Percentiles rank a stretch among this genome's conserved stretches.
phyloP scores from a whole-genome alignment of 2,797 vertebrate species.

The Pantherophis vulpinus region DNA sequence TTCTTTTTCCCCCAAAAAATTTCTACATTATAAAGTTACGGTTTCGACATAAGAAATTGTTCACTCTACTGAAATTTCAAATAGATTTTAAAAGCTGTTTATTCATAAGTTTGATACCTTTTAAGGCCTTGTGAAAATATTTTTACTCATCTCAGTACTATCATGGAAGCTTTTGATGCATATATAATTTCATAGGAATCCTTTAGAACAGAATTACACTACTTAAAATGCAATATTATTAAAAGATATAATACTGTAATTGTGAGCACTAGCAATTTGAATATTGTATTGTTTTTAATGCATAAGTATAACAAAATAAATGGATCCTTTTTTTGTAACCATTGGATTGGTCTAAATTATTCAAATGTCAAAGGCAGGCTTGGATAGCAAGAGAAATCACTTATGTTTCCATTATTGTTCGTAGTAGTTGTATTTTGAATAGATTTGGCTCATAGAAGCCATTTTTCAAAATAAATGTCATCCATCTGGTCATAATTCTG shows the following conservation, averaged over 20 bases:
- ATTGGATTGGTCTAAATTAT: background rate
- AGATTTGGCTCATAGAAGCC: background rate
- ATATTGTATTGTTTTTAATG: background rate
- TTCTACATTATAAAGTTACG: background rate
- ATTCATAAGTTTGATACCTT: too few species aligned
- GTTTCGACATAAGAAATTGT: background rate
- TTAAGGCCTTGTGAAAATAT: too few species aligned
- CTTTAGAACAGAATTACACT: background rate
- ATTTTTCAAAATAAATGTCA: constrained; percentile 14
- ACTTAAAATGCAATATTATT: background rate
- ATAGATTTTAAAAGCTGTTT: background rate
- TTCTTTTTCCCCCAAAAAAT: too few species aligned
- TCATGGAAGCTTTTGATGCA: background rate
- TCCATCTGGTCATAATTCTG: background rate
- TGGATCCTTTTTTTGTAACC: background rate
- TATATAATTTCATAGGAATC: too few species aligned
- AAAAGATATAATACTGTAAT: background rate
- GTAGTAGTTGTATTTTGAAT: constrained; percentile 20
- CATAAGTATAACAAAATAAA: background rate
- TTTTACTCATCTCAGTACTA: too few species aligned
- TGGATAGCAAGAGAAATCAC: constrained; percentile 68
- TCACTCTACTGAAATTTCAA: constrained; percentile 12
- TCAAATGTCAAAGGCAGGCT: background rate
- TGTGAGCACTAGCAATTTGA: background rate
- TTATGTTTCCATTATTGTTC: constrained; percentile 39